Percentiles rank a stretch among this genome's conserved stretches.
Conservation (phyloP, 2,888 invertebrate species). For the Aphodius sticticus region DNA sequence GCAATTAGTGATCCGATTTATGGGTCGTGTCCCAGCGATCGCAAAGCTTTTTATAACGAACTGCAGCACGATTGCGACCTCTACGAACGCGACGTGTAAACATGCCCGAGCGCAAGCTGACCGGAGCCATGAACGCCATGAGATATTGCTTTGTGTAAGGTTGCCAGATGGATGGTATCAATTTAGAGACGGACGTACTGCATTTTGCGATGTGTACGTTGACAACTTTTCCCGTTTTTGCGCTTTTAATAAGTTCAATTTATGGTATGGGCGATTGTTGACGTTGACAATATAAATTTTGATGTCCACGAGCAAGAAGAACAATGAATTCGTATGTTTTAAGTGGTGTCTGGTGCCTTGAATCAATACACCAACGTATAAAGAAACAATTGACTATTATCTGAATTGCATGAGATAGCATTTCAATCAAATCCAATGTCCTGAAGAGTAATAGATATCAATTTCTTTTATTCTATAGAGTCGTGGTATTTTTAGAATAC, state of each 20-base stretch:
- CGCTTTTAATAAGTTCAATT: background rate
- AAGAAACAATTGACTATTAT: too few species aligned
- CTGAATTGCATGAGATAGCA: too few species aligned
- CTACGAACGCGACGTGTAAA: constrained; percentile 10
- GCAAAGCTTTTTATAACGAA: constrained; percentile 7
- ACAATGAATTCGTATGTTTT: background rate
- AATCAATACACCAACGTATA: too few species aligned
- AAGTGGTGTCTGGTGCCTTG: too few species aligned
- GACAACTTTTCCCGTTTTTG: background rate
- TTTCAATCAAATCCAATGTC: too few species aligned
- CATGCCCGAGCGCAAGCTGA: constrained; percentile 16
- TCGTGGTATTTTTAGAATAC: too few species aligned
- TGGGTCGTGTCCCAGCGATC: constrained; percentile 4
- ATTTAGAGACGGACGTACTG: constrained; percentile 12
- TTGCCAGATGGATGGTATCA: constrained; percentile 17
- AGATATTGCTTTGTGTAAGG: constrained; percentile 6
- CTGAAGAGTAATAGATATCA: too few species aligned
- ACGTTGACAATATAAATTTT: background rate
- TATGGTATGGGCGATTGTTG: background rate
- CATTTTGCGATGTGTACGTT: background rate
- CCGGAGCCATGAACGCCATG: constrained; percentile 5
- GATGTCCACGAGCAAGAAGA: background rate
- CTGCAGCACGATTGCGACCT: constrained; percentile 12
- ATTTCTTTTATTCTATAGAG: too few species aligned
- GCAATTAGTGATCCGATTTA: constrained; percentile 23